These are phyloP conservation scores for Cladopsammia gracilis DNA, from an alignment of 64 coral and sea anemone genomes.

Conservation along the genomic window DNA sequence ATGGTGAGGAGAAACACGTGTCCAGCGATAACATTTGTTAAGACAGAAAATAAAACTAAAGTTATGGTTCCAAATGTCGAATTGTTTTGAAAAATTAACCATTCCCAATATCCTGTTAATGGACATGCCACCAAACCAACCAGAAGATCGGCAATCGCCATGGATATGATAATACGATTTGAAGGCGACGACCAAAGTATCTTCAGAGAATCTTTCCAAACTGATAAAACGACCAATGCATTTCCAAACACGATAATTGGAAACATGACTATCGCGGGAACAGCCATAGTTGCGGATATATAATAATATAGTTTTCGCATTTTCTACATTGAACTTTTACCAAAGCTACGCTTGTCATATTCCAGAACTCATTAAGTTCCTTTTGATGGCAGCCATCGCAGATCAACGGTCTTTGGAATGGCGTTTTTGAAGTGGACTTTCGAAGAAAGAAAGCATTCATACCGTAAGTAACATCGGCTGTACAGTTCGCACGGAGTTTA, in stretches of 20 bases:
- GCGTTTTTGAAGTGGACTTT: no score
- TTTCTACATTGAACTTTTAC: background rate
- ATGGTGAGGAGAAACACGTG: slow-evolving; percentile 63
- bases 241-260: slow-evolving; percentile 26
- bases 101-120: background rate
- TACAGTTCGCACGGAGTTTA: no score
- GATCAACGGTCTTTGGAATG: no score
- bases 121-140: slow-evolving; percentile 15
- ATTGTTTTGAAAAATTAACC: background rate
- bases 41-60: background rate
- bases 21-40: background rate
- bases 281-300: background rate
- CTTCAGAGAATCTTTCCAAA: slow-evolving; percentile 68
- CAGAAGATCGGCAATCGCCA: slow-evolving; percentile 55
- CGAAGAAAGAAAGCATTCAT: no score
- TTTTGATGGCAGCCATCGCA: background rate
- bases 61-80: background rate
- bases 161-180: slow-evolving; percentile 10
- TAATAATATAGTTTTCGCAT: background rate
- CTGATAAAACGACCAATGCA: slow-evolving; percentile 11
- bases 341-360: slow-evolving; percentile 11
- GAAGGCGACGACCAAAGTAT: slow-evolving; percentile 41
- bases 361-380: slow-evolving; percentile 18
- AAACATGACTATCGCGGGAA: background rate
- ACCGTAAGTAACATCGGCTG: no score